Evolutionary conservation across 2,888 invertebrate genomes (phyloP).

Genomic region (Lycophotia porphyrea): DNA sequence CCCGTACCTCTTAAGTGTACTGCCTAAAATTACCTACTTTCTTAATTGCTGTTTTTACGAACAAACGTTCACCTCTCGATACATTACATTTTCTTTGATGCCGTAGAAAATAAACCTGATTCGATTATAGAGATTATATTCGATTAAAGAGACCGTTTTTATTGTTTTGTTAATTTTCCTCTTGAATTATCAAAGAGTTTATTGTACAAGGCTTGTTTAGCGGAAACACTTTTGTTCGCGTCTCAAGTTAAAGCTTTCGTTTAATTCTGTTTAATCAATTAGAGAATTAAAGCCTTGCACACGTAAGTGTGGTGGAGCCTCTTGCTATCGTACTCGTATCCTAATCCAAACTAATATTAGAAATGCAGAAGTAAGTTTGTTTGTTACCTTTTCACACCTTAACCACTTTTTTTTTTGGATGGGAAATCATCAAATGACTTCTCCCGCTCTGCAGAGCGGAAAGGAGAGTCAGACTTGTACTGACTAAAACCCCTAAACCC

Average conservation of each 20-base stretch:
- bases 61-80: conserved; percentile 33
- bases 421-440: too few species aligned
- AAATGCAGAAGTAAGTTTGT: too few species aligned
- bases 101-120: conserved; percentile 7
- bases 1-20: too few species aligned
- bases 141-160: background rate
- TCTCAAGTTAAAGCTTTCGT: conserved; percentile 13
- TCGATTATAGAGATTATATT: too few species aligned
- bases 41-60: conserved; percentile 48
- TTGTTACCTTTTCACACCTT: too few species aligned
- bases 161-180: conserved; percentile 46
- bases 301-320: background rate
- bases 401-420: too few species aligned
- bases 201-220: conserved; percentile 26
- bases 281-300: conserved; percentile 13
- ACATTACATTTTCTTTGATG: conserved; percentile 43
- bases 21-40: too few species aligned
- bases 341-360: too few species aligned
- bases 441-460: too few species aligned
- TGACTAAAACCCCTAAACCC: too few species aligned
- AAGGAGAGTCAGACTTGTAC: too few species aligned
- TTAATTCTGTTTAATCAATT: conserved; percentile 26
- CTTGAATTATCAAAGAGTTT: conserved; percentile 54
- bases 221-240: conserved; percentile 21
- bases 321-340: too few species aligned